phyloP scores from a whole-genome alignment of 2,113 vertebrate species.

The Malurus elegans region DNA sequence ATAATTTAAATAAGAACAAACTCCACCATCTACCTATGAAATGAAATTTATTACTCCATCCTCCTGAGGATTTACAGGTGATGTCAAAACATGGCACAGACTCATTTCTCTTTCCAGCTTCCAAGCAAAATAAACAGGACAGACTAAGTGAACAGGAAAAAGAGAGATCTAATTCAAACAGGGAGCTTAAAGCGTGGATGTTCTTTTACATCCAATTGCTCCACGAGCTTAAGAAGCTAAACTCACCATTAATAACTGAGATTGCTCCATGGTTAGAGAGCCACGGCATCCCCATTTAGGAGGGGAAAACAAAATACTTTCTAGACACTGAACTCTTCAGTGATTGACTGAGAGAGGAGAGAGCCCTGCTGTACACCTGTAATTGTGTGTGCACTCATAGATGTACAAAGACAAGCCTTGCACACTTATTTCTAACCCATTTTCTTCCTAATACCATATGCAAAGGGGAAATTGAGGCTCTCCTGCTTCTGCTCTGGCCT shows the following conservation, averaged over 20 bases:
- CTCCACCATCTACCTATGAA: not conserved
- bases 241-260: not conserved
- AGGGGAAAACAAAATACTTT: not conserved
- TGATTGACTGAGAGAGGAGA: not conserved
- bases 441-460: not conserved
- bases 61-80: not conserved
- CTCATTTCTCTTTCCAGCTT: slow-evolving; percentile 26
- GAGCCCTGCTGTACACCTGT: not conserved
- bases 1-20: not conserved
- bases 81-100: slow-evolving; percentile 8
- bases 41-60: slow-evolving; percentile 22
- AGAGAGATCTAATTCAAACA: not conserved
- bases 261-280: not conserved
- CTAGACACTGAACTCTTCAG: not conserved
- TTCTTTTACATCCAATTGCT: not conserved
- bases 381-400: rapidly evolving
- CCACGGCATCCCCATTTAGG: not conserved
- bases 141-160: slow-evolving; percentile 1
- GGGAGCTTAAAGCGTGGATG: not conserved
- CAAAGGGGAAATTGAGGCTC: not conserved
- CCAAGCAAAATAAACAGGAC: not conserved
- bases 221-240: not conserved
- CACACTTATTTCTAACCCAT: not conserved
- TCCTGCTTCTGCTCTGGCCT: not conserved
- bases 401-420: not conserved